Evolutionary conservation across 1,140 invertebrate species (phyloP).

Genomic region (Mamestra configurata): DNA sequence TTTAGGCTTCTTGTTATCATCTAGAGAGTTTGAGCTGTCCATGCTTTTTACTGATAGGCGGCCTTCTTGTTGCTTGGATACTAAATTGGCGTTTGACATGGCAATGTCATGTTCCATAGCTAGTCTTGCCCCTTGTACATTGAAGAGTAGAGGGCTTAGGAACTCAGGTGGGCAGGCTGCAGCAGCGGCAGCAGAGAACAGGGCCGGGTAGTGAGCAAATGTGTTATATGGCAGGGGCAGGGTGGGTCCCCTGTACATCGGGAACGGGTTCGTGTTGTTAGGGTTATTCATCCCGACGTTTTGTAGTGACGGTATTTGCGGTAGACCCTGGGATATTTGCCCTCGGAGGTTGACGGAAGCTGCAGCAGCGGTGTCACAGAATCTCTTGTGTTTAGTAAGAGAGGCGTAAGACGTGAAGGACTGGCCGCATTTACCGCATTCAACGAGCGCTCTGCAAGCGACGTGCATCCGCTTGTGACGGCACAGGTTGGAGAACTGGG

Average conservation of each 20-base stretch:
- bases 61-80: conserved; percentile 79
- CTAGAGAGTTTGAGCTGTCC: conserved; percentile 78
- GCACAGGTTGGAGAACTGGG: conserved; percentile 99
- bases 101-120: conserved; percentile 84
- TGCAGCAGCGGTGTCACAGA: conserved; percentile 91
- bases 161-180: conserved; percentile 85
- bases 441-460: conserved; percentile 95
- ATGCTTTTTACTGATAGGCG: conserved; percentile 83
- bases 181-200: conserved; percentile 88
- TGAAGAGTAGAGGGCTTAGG: conserved; percentile 88
- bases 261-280: conserved; percentile 90
- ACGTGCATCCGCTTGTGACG: conserved; percentile 99
- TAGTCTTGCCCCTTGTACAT: conserved; percentile 82
- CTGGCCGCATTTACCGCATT: conserved; percentile 97
- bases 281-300: conserved; percentile 87
- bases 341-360: conserved; percentile 84
- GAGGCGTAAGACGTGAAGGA: conserved; percentile 96
- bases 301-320: conserved; percentile 84
- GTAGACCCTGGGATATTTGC: conserved; percentile 84
- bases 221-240: conserved; percentile 90
- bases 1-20: conserved; percentile 77
- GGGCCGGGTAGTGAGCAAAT: conserved; percentile 89
- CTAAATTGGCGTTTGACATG: conserved; percentile 74
- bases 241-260: conserved; percentile 89
- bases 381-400: conserved; percentile 94